Evolutionary conservation across 2,113 vertebrate genomes (phyloP).

Genomic region (Bubalus kerabau): DNA sequence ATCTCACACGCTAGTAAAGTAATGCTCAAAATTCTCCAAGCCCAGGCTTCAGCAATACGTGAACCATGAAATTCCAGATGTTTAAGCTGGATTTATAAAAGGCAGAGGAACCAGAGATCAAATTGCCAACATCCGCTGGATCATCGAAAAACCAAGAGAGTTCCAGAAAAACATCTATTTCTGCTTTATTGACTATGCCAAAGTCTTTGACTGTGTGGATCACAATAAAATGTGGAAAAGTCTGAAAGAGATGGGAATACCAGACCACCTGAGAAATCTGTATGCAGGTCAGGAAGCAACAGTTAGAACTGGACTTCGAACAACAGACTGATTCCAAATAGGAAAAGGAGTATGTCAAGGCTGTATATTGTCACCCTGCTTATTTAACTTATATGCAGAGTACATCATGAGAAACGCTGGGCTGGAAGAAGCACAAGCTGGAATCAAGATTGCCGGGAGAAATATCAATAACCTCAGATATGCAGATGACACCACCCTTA

Average conservation of each 20-base stretch:
- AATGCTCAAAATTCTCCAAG: background rate
- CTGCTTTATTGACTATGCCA: no score
- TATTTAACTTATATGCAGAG: background rate
- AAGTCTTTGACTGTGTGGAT: no score
- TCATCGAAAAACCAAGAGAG: background rate
- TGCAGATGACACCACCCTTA: background rate
- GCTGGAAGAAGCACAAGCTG: background rate
- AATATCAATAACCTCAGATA: background rate
- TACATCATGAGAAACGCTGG: background rate
- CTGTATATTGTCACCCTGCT: background rate
- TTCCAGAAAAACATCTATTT: no score
- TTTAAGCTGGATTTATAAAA: background rate
- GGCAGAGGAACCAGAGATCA: background rate
- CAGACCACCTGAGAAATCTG: background rate
- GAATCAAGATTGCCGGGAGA: background rate
- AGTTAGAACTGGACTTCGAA: background rate
- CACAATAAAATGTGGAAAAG: background rate
- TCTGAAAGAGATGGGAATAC: background rate
- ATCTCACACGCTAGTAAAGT: background rate
- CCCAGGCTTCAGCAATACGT: rapidly evolving
- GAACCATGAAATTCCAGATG: background rate
- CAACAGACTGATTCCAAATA: background rate
- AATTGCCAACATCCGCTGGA: background rate
- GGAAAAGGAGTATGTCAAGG: background rate
- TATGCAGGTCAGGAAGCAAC: background rate